Evolutionary conservation across 2,797 vertebrate genomes (phyloP).

Genomic region (Sebastes elongatus): DNA sequence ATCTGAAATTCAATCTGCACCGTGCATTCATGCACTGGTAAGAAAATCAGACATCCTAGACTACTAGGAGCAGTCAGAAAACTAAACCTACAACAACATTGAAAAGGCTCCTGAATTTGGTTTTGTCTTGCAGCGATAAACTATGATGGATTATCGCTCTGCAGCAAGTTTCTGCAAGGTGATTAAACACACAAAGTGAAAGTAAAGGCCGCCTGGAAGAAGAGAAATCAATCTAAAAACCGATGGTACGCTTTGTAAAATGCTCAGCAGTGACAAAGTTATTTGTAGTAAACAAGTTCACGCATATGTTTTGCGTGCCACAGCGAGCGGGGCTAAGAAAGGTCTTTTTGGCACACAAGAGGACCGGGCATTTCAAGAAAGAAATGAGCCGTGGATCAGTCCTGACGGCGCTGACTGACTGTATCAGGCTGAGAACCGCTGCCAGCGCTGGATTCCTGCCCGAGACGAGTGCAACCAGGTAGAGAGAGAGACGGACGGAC

Average conservation of each 20-base stretch:
- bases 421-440: background rate
- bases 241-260: background rate
- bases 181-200: background rate
- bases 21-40: background rate
- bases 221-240: background rate
- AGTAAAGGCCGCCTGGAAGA: too few relatives aligned
- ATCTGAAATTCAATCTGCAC: background rate
- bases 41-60: background rate
- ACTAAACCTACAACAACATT: background rate
- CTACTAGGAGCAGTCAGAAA: background rate
- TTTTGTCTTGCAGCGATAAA: background rate
- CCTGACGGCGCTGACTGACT: background rate
- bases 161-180: background rate
- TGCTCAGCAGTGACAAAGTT: background rate
- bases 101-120: background rate
- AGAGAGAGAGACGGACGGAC: background rate
- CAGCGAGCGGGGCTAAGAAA: background rate
- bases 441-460: constrained; percentile 15
- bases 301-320: background rate
- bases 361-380: background rate
- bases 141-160: background rate
- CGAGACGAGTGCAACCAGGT: background rate
- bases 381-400: background rate
- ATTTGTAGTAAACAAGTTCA: background rate
- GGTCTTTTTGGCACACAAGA: background rate